These are phyloP conservation scores for Anguilla obscura DNA, from an alignment of 2,797 vertebrate genomes.

Conservation along the genomic window DNA sequence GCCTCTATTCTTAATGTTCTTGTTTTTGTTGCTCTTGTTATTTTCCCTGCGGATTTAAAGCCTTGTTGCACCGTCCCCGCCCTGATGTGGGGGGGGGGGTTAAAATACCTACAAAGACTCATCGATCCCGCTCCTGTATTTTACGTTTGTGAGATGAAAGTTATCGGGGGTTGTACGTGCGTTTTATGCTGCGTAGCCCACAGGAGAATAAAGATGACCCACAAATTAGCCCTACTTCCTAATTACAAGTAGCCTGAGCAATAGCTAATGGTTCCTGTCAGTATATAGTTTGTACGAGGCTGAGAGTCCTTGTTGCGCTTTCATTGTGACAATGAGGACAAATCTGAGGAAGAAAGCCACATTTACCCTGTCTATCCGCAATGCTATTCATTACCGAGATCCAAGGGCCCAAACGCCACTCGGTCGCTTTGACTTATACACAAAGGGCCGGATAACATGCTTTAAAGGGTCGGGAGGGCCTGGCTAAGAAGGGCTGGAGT, in stretches of 20 bases:
- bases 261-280: conserved; percentile 1
- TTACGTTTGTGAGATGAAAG: background rate
- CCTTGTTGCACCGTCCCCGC: background rate
- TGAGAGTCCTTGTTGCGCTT: conserved; percentile 5
- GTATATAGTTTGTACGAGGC: background rate
- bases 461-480: conserved; percentile 27
- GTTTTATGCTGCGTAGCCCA: conserved; percentile 4
- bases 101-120: background rate
- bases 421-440: conserved; percentile 37
- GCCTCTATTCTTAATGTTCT: background rate
- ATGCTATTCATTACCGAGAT: background rate
- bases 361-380: conserved; percentile 17
- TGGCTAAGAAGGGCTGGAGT: conserved; percentile 38
- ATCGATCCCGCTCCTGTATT: background rate
- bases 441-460: conserved; percentile 42
- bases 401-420: background rate
- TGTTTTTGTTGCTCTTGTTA: background rate
- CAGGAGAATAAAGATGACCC: background rate
- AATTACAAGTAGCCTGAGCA: conserved; percentile 11
- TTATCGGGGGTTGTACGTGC: background rate
- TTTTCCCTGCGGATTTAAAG: background rate
- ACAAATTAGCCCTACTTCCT: background rate
- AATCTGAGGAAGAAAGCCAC: conserved; percentile 12
- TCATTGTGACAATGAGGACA: background rate
- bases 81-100: background rate